phyloP scores from a whole-genome alignment of 1,140 invertebrate genomes.

The Drosophila santomea region DNA sequence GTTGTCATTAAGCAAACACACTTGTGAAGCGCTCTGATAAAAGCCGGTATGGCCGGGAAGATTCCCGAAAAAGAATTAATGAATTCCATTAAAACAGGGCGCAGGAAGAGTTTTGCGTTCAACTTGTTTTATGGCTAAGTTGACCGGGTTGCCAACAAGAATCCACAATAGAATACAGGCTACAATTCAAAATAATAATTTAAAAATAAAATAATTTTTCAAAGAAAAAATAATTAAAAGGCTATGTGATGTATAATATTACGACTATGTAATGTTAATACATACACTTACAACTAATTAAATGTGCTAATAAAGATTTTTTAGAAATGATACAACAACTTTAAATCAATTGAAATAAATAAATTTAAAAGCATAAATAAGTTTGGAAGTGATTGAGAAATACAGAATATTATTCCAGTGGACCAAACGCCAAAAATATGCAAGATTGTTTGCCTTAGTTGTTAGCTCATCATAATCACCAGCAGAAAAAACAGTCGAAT shows the following conservation, averaged over 20 bases:
- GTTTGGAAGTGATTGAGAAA: background rate
- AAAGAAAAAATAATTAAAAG: background rate
- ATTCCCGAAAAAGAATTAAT: constrained; percentile 66
- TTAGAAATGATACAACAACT: too few species aligned
- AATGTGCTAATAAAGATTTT: too few species aligned
- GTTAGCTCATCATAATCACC: constrained; percentile 42
- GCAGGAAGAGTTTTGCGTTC: constrained; percentile 57
- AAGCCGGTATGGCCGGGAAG: constrained; percentile 9
- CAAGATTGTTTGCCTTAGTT: constrained; percentile 33
- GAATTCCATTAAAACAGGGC: constrained; percentile 55
- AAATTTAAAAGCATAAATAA: background rate
- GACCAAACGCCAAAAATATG: constrained; percentile 9
- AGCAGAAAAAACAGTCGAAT: constrained; percentile 18
- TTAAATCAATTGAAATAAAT: too few species aligned
- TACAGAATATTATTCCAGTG: constrained; percentile 2
- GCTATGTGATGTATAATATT: background rate
- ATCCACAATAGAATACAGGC: constrained; percentile 4
- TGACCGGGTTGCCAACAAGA: constrained; percentile 28
- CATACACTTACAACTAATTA: background rate
- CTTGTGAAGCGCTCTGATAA: constrained; percentile 15
- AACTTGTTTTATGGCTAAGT: constrained; percentile 68
- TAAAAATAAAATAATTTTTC: background rate
- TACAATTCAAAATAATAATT: constrained; percentile 10
- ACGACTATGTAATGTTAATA: background rate
- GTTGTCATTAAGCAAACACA: background rate